Percentiles rank a stretch among this genome's conserved stretches.
phyloP scores from a whole-genome alignment of 2,797 vertebrate species.

The Hafferia zeledoni region DNA sequence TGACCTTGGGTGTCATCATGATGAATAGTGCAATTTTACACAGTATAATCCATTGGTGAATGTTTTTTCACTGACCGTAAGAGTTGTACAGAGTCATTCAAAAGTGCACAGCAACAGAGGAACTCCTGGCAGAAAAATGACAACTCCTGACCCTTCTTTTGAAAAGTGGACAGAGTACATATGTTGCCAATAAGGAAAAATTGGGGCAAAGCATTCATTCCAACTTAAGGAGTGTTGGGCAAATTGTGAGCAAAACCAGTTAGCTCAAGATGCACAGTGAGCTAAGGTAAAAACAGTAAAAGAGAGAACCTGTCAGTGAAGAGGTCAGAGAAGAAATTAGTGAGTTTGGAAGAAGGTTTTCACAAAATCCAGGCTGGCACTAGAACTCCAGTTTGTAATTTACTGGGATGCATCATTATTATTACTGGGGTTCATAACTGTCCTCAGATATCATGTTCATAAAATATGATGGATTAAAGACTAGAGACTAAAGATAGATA shows the following conservation, averaged over 20 bases:
- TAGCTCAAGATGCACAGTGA: neutral
- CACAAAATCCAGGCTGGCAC: neutral
- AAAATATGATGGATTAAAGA: neutral
- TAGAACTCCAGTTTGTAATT: neutral
- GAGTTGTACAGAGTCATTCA: neutral
- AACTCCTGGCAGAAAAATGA: neutral
- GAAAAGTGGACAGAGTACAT: neutral
- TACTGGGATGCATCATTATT: neutral
- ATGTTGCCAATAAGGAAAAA: neutral
- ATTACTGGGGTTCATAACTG: neutral
- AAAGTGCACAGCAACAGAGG: neutral
- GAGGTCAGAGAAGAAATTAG: neutral
- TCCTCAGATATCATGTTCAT: neutral
- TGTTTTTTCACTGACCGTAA: neutral
- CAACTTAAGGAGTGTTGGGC: neutral
- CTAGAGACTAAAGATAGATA: neutral
- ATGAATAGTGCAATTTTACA: constrained; percentile 18
- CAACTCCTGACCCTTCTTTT: neutral
- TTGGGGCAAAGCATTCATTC: neutral
- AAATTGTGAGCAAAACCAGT: neutral
- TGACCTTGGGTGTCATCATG: neutral
- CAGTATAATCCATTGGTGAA: neutral
- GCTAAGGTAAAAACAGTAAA: neutral
- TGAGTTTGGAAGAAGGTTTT: neutral
- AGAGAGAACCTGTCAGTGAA: neutral